Base-by-base conservation (phyloP, 2,888 invertebrate genomes). In the Oxyscelio sp. region DNA sequence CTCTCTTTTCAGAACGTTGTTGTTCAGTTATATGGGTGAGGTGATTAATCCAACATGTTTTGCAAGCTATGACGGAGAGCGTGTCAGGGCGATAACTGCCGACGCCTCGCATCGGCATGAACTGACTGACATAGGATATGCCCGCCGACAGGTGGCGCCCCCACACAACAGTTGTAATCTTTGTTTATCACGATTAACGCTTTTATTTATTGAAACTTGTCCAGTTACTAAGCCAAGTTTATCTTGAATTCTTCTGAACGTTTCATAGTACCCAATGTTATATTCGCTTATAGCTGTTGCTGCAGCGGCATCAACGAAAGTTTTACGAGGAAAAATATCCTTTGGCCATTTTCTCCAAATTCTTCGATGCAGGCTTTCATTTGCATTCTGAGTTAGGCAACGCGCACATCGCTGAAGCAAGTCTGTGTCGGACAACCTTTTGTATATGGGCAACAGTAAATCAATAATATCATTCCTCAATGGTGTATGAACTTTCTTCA, bases 301-400 rank as follows among this genome's bases (percentile, higher is more conserved):
- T 43, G 43, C 43, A 6, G 43, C 43, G 5, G 43, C 43, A 6
- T 43, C 43, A 43, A 43, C 43, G 9, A 43, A 43, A 4, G 43
- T 43, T 43, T 43, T 43, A 3, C n/a, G 5, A 4, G 27, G 27
- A 27, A 27, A 27, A 27, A 6, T 27, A 6, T 31, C 56, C 17
- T 56, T 56, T 17, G 56, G 56, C 9, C 56, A 56, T 27, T 56
- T 27, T 11, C 13, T 27, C 58, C 58, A 58, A 58, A 58, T 58
- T 38, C 58, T 17, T n/a, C 38, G 4, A 27, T 58, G 58, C 21
- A 58, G 38, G 38, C 58, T 58, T 19, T 58, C 58, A 58, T 58
- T 58, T 21, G 34, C 34, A 13, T 38, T 58, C 17, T 58, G 58
- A 1, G 19, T 58, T 3, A 58, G 11, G 38, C 21, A 58, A 38